A percentile compares a stretch with the other conserved stretches of the same genome.
Conservation (phyloP, 2,113 vertebrate species). For the Antigone vipio region DNA sequence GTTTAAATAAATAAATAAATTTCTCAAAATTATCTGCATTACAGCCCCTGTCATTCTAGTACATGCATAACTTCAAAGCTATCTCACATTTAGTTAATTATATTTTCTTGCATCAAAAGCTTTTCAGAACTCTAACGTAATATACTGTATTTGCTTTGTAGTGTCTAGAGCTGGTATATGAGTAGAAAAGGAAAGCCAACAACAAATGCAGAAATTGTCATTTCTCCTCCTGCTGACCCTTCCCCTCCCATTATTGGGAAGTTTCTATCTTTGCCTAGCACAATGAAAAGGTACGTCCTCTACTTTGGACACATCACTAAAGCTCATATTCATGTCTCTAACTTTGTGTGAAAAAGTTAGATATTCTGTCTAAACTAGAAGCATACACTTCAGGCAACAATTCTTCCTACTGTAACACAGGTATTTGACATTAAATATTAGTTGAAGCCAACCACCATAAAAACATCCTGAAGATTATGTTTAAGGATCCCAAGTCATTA, state of each 20-base stretch:
- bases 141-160: background rate
- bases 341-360: background rate
- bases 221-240: background rate
- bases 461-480: background rate
- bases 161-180: background rate
- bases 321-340: background rate
- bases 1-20: background rate
- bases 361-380: background rate
- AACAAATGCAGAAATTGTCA: background rate
- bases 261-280: background rate
- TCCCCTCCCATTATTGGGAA: background rate
- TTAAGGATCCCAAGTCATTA: background rate
- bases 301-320: background rate
- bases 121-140: slow-evolving; percentile 8
- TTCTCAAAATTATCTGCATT: background rate
- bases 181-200: background rate
- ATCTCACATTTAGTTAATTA: background rate
- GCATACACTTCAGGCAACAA: background rate
- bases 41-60: background rate
- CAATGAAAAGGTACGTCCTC: background rate
- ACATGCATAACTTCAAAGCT: slow-evolving; percentile 5
- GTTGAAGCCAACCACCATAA: background rate
- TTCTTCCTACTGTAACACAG: background rate
- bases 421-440: background rate
- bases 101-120: background rate